These are phyloP conservation scores for Vulpes ferrilata DNA, from an alignment of 2,113 vertebrate genomes.

Conservation along the genomic window DNA sequence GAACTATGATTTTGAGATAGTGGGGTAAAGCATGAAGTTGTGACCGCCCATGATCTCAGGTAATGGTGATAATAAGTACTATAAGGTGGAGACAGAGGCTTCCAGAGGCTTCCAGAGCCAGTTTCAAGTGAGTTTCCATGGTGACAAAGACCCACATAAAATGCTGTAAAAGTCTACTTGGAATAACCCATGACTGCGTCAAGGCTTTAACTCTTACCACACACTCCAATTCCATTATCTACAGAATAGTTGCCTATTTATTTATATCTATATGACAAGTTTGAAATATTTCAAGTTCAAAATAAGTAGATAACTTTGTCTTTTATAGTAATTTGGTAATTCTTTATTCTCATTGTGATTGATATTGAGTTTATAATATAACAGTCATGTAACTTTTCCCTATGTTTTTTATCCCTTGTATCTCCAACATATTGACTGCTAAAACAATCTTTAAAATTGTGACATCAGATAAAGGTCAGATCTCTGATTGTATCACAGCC, in stretches of 20 bases:
- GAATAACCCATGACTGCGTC: neutral
- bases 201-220: neutral
- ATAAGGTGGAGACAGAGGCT: neutral
- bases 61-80: slow-evolving; percentile 39
- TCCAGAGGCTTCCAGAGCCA: neutral
- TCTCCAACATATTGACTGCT: neutral
- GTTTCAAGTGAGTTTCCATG: neutral
- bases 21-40: neutral
- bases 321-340: neutral
- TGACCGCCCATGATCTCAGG: slow-evolving; percentile 62
- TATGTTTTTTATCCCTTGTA: neutral
- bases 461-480: neutral
- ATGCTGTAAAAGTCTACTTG: neutral
- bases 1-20: slow-evolving; percentile 65
- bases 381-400: neutral
- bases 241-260: neutral
- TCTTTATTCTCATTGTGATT: neutral
- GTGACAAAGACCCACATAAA: neutral
- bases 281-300: neutral
- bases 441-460: slow-evolving; percentile 10
- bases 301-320: neutral
- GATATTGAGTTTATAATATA: neutral
- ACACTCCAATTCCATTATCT: too few species aligned
- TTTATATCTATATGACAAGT: neutral
- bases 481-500: neutral